These are phyloP conservation scores for Sciurus niger DNA, from an alignment of 2,113 vertebrate genomes.

Conservation along the genomic window DNA sequence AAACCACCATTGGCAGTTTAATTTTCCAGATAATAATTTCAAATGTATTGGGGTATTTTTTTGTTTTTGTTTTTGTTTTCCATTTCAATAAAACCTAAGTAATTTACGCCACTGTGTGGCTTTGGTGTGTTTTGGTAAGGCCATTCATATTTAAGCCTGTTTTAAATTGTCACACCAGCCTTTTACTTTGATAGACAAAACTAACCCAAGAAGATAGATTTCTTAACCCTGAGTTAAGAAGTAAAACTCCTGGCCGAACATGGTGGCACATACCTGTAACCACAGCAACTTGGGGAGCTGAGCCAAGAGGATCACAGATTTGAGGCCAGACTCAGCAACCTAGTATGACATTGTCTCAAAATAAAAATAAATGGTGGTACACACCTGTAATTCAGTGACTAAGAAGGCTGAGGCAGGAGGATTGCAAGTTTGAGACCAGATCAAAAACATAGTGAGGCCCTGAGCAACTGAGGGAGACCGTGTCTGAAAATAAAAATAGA, in stretches of 20 bases:
- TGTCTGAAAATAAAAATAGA: not conserved
- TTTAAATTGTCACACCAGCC: slow-evolving; percentile 27
- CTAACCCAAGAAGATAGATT: slow-evolving; percentile 20
- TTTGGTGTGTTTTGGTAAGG: not conserved
- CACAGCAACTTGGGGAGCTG: too few species aligned
- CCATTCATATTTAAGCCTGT: slow-evolving; percentile 16
- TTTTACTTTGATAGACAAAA: slow-evolving; percentile 50
- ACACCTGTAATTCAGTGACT: not conserved
- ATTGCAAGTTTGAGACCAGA: not conserved
- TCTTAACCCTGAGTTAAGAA: not conserved
- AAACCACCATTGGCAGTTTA: not conserved
- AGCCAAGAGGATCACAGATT: too few species aligned
- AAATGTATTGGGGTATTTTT: not conserved
- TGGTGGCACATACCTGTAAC: too few species aligned
- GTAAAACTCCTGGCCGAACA: too few species aligned
- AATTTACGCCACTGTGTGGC: not conserved
- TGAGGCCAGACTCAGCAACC: too few species aligned
- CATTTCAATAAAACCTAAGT: not conserved
- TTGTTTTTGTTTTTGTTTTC: too few species aligned
- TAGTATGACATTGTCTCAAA: too few species aligned
- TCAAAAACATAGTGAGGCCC: not conserved
- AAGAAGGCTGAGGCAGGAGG: not conserved
- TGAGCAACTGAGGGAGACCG: not conserved
- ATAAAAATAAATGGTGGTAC: not conserved
- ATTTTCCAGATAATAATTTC: not conserved